phyloP scores from a whole-genome alignment of 1,140 invertebrate species.

The Platyura marginata region DNA sequence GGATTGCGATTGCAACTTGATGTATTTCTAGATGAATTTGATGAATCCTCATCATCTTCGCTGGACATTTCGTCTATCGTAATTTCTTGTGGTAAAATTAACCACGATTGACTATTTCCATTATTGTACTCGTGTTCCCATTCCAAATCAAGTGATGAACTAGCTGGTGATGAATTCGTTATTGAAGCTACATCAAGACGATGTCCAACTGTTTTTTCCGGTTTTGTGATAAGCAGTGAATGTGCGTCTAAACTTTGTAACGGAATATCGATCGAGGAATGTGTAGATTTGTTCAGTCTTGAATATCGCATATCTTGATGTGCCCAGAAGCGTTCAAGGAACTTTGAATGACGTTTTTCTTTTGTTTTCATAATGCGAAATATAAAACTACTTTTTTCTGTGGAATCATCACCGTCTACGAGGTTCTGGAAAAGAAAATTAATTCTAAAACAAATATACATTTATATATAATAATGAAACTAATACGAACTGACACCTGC shows the following conservation, averaged over 20 bases:
- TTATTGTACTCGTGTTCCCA: slow-evolving; percentile 20
- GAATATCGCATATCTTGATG: not conserved
- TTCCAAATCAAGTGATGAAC: slow-evolving; percentile 20
- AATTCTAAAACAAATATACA: too few species aligned
- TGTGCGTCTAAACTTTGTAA: not conserved
- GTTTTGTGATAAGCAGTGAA: not conserved
- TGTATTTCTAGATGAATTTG: not conserved
- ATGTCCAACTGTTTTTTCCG: not conserved
- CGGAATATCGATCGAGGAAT: not conserved
- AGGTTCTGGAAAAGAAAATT: not conserved
- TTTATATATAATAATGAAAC: too few species aligned
- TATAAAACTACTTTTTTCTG: not conserved
- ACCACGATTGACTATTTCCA: slow-evolving; percentile 1
- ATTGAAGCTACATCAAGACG: not conserved
- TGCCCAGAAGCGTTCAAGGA: not conserved
- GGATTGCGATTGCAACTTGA: not conserved
- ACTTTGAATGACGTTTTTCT: not conserved
- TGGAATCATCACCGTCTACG: not conserved
- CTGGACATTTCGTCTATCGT: not conserved
- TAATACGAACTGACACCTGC: too few species aligned
- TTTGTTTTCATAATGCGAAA: slow-evolving; percentile 1
- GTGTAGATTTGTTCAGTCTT: not conserved
- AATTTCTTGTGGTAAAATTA: not conserved
- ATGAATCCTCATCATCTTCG: not conserved
- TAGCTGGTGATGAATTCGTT: slow-evolving; percentile 11